Evolutionary conservation across 2,888 invertebrate genomes (phyloP), one percentile per base, ranked within the genome.

Genomic region (Drosophila subsilvestris): DNA sequence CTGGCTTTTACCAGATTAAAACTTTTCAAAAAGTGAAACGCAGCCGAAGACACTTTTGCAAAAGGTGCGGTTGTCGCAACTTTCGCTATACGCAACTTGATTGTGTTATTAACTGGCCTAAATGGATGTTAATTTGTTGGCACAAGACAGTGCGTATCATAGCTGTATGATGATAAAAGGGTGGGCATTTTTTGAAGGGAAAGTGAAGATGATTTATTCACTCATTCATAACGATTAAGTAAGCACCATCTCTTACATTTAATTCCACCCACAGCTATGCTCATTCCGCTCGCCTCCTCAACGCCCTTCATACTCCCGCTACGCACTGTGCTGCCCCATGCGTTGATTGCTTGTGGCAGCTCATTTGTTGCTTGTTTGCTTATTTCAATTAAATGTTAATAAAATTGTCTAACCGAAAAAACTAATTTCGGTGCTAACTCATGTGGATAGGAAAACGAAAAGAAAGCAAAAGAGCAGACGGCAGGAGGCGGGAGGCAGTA

Each of bases 341-440:
- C 4, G 14, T 37, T 37, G 37, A 67, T 66, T 42, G 56, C 44
- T 47, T 58, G 49, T 74, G 74, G 69, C 76, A 70, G 80, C 77
- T 75, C 65, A 75, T 81, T 77, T 76, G 60, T 55, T 68, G 74
- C 59, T 67, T 67, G 51, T 73, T 82, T 89, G 75, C 71, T 68
- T 81, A 69, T 88, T 88, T 84, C 89, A 89, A 88, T 88, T 89
- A 89, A 78, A 68, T 70, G 72, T 74, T 86, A 87, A 87, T 89
- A 79, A 88, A 88, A 79, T 80, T 78, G 80, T 88, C 84, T 79
- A 58, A 83, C 55, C 70, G 59, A 65, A 66, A 70, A 72, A 86
- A 87, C 72, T 78, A 74, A 86, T 86, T 88, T 85, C 72, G 29
- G 66, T 67, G 75, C 69, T 78, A 65, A 73, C 53, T 66, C 72